These are phyloP conservation scores for Caprella mutica DNA, from an alignment of 2,888 invertebrate species.

Conservation along the genomic window DNA sequence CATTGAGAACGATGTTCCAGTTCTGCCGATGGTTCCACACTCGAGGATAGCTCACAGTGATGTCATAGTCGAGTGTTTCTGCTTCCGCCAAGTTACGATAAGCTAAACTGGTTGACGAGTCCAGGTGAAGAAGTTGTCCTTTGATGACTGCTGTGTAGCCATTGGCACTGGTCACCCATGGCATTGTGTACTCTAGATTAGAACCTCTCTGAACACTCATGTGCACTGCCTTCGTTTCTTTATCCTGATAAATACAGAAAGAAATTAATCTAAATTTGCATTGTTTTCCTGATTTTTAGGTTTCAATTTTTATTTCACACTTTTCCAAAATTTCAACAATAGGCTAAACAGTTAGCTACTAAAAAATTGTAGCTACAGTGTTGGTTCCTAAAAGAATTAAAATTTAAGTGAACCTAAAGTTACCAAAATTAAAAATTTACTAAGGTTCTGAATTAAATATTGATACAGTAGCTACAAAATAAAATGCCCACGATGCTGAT, in stretches of 20 bases:
- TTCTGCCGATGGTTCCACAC: conserved; percentile 94
- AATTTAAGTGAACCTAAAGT: no score
- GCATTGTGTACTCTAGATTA: conserved; percentile 89
- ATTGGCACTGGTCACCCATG: conserved; percentile 77
- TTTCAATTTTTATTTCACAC: no score
- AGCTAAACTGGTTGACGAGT: conserved; percentile 84
- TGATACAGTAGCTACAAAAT: no score
- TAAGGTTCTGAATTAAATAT: no score
- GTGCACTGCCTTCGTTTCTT: conserved; percentile 94
- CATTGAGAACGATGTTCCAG: conserved; percentile 82
- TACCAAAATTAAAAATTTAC: no score
- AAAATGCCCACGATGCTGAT: no score
- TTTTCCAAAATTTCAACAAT: no score
- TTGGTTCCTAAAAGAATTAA: no score
- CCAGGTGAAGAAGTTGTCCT: conserved; percentile 84
- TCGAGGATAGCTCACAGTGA: conserved; percentile 77
- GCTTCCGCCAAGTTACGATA: conserved; percentile 85
- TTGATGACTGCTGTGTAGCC: conserved; percentile 84
- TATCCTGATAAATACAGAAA: no score
- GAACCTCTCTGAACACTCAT: conserved; percentile 90
- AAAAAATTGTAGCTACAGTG: no score
- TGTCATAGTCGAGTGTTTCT: conserved; percentile 85
- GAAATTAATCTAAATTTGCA: no score
- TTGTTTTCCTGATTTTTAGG: no score
- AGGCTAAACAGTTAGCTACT: not conserved